These are phyloP conservation scores for Pomphorhynchus laevis DNA, from an alignment of 1,140 invertebrate species.

Conservation along the genomic window DNA sequence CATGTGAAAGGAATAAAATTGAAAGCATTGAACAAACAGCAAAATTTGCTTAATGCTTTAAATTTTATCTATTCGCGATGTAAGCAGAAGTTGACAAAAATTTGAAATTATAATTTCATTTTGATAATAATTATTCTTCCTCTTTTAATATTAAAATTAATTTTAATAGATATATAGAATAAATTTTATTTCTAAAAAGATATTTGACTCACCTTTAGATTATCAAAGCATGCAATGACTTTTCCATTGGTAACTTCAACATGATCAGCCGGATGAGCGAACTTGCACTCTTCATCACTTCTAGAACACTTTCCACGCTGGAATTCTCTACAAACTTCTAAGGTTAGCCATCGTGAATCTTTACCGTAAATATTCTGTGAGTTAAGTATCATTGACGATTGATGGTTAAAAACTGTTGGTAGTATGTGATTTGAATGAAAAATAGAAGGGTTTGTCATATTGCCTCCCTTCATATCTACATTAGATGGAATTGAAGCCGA, in stretches of 20 bases:
- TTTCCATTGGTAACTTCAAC: conserved; percentile 83
- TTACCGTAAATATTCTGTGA: no score
- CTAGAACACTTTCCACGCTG: conserved; percentile 95
- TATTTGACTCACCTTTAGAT: conserved; percentile 59
- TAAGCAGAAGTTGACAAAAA: no score
- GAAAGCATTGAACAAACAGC: no score
- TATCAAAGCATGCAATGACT: conserved; percentile 98
- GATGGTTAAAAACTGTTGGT: no score
- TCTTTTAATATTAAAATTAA: not conserved
- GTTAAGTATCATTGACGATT: conserved; percentile 45
- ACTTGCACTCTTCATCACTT: conserved; percentile 94
- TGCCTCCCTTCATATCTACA: no score
- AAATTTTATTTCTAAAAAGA: not conserved
- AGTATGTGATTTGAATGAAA: no score
- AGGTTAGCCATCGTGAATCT: conserved; percentile 91
- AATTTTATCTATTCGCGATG: no score
- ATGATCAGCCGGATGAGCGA: conserved; percentile 88
- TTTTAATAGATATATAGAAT: not conserved
- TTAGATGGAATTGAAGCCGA: no score
- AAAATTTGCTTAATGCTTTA: no score
- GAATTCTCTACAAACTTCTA: conserved; percentile 96
- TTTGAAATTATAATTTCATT: no score
- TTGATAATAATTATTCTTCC: not conserved
- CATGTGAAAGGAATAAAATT: no score
- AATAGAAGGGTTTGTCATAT: no score